phyloP scores from a whole-genome alignment of 2,888 invertebrate genomes.

The Rugalucina vietnamica region DNA sequence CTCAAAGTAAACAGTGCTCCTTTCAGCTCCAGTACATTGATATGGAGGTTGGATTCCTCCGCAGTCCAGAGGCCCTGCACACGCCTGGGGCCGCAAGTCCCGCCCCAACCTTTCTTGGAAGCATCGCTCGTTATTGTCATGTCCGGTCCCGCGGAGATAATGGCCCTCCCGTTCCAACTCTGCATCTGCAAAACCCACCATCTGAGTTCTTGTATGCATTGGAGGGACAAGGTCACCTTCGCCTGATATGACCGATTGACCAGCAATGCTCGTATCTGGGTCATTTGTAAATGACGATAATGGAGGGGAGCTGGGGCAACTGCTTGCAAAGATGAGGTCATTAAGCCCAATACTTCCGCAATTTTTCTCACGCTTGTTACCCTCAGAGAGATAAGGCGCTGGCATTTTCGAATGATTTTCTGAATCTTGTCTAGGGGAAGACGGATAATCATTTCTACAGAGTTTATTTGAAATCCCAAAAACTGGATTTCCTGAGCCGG shows the following conservation, averaged over 20 bases:
- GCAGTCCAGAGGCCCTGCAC: slow-evolving; percentile 28
- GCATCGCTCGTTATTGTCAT: slow-evolving; percentile 34
- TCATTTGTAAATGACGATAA: slow-evolving; percentile 27
- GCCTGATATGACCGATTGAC: slow-evolving; percentile 17
- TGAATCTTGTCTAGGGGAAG: background rate
- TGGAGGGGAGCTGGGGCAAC: slow-evolving; percentile 12
- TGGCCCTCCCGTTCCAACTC: slow-evolving; percentile 28
- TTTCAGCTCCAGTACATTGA: too few species aligned
- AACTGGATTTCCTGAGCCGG: slow-evolving; percentile 13
- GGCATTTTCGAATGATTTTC: slow-evolving; percentile 16
- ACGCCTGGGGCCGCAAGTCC: background rate
- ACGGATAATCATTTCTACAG: background rate
- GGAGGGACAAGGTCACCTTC: background rate
- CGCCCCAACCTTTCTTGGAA: slow-evolving; percentile 41
- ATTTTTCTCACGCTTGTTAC: slow-evolving; percentile 13
- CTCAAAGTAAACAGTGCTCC: too few species aligned
- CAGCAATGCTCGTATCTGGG: slow-evolving; percentile 19
- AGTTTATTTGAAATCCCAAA: slow-evolving; percentile 18
- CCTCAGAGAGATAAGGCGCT: background rate
- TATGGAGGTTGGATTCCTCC: slow-evolving; percentile 2
- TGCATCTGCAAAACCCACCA: slow-evolving; percentile 25
- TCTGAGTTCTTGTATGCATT: slow-evolving; percentile 12
- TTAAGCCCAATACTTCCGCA: slow-evolving; percentile 10
- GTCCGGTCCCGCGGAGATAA: slow-evolving; percentile 23
- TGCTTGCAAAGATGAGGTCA: slow-evolving; percentile 18